Base-by-base conservation (phyloP, 2,797 vertebrate genomes). In the Perdix hodgsoniae region DNA sequence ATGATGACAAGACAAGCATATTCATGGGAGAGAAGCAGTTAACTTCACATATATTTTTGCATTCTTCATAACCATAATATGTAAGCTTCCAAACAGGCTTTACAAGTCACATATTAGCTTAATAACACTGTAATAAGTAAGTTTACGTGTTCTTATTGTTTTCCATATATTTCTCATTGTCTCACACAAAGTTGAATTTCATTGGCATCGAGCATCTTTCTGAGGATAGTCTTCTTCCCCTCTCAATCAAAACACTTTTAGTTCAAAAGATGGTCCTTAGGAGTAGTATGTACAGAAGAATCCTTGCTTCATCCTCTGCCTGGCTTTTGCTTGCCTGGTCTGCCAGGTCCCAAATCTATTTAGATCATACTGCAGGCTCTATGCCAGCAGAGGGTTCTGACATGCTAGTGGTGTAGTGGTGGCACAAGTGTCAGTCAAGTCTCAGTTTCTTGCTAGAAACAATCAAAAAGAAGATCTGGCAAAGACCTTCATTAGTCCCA, bases 41-140 rank as follows among this genome's bases (percentile, higher is more conserved):
- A 88, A 29, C 18, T 91, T 88, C 22, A 42, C 70, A 79, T 96
- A 86, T 96, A 59, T 94, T 97, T 95, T 92, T 86, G 61, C 76
- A 44, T 67, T 83, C 24, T 75, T 90, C 71, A 50, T 61, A 94
- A 77, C n/a, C 39, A 57, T 88, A 82, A 66, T 66, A 45, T 60
- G 67, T n/a, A 90, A 94, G 57, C 82, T 82, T 88, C 50, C 45
- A 92, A 92, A 95, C 27, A 88, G 44, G 26, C 63, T 81, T 95
- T 93, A 86, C 84, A 96, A 97, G 66, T 85, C 94, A 42, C 50
- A 8, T 72, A 72, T 90, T 95, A 90, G 8, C 40, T n/a, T 91
- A 91, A 96, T 96, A 90, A 77, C 42, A 72, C n/a, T 18, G 39
- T 78, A 83, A 61, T 42, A 42, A 42, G 42, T 90, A 91, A 86